These are phyloP conservation scores for Clitarchus hookeri DNA, from an alignment of 2,888 invertebrate genomes.

Conservation along the genomic window DNA sequence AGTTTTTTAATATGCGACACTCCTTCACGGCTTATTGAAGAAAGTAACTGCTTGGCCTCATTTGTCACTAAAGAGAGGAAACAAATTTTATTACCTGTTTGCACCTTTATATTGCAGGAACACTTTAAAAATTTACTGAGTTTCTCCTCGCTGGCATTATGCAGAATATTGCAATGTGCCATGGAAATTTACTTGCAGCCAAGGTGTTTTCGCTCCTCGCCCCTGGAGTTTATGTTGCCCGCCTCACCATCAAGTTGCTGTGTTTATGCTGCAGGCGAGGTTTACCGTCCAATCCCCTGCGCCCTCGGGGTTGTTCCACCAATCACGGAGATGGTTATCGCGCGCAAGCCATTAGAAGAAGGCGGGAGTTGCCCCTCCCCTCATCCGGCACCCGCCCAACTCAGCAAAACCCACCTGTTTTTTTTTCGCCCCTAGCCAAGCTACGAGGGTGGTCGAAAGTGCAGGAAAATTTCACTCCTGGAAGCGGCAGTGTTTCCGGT, in stretches of 20 bases:
- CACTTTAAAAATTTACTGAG: no score
- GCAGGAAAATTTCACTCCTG: neutral
- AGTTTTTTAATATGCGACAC: no score
- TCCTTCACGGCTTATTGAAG: no score
- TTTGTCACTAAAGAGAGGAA: no score
- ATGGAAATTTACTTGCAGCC: no score
- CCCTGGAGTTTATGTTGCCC: neutral
- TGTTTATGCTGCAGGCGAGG: neutral
- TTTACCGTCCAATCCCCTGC: neutral
- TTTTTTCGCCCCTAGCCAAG: neutral
- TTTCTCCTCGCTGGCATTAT: no score
- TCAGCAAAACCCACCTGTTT: neutral
- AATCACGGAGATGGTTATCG: slow-evolving; percentile 10
- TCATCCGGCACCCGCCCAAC: no score
- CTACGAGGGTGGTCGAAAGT: neutral
- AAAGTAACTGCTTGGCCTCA: no score
- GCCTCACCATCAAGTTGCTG: neutral
- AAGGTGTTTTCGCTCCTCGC: neutral
- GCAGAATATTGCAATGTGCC: no score
- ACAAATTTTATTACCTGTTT: no score
- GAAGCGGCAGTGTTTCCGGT: neutral
- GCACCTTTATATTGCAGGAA: no score
- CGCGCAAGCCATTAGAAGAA: neutral
- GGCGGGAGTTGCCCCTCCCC: neutral
- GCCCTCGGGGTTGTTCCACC: neutral